A percentile compares a stretch with the other conserved stretches of the same genome.
phyloP scores from a whole-genome alignment of 2,113 vertebrate species.

The Brachypodius melanocephalos region DNA sequence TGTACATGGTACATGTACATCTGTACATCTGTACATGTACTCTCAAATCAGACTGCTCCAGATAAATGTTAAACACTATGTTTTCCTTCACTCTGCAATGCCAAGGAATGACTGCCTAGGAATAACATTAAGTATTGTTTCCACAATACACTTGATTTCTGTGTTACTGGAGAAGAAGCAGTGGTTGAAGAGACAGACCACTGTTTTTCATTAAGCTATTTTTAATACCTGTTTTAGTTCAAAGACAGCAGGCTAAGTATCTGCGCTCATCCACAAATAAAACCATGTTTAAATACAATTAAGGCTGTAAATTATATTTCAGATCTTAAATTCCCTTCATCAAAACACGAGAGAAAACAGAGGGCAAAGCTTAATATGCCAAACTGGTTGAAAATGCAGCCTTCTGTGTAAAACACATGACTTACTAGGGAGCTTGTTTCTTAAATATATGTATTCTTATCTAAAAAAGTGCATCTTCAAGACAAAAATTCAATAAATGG shows the following conservation, averaged over 20 bases:
- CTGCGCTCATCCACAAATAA: slow-evolving; percentile 15
- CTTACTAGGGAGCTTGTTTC: neutral
- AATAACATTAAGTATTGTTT: neutral
- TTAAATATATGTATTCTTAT: neutral
- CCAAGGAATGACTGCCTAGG: neutral
- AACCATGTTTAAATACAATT: neutral
- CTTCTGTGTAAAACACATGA: neutral
- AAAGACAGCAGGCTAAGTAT: neutral
- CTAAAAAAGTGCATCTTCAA: neutral
- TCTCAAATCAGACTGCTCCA: neutral
- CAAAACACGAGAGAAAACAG: neutral
- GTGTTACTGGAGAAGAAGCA: neutral
- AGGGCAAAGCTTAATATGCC: neutral
- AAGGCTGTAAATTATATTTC: slow-evolving; percentile 40
- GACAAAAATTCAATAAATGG: neutral
- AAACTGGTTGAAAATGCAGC: neutral
- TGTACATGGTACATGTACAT: neutral
- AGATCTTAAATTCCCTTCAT: neutral
- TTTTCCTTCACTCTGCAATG: neutral
- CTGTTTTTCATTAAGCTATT: slow-evolving; percentile 20
- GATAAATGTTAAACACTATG: neutral
- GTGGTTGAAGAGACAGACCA: neutral
- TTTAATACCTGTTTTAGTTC: slow-evolving; percentile 8
- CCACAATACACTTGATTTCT: neutral
- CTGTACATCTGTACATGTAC: too few relatives aligned